phyloP scores from a whole-genome alignment of 2,797 vertebrate genomes.

The Alfaro cultratus region DNA sequence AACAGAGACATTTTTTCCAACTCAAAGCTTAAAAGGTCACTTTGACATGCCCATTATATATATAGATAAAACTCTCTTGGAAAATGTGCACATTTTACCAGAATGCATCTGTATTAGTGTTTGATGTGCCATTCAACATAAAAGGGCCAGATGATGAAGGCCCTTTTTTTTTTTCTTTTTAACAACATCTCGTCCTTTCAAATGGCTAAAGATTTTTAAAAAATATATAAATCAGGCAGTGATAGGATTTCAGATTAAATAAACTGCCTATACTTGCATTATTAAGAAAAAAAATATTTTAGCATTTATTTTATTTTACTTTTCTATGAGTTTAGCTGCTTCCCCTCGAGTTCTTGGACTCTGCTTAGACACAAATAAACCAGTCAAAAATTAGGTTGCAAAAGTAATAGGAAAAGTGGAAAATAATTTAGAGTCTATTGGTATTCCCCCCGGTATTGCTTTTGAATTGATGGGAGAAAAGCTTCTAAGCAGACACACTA shows the following conservation, averaged over 20 bases:
- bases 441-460: slow-evolving; percentile 52
- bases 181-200: slow-evolving; percentile 21
- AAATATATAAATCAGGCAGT: slow-evolving; percentile 21
- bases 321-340: slow-evolving; percentile 7
- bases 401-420: slow-evolving; percentile 52
- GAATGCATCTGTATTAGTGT: slow-evolving; percentile 14
- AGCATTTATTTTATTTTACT: neutral
- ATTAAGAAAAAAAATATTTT: neutral
- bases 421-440: slow-evolving; percentile 61
- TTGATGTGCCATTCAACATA: slow-evolving; percentile 17
- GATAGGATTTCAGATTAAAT: neutral
- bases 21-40: slow-evolving; percentile 39
- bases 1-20: slow-evolving; percentile 5
- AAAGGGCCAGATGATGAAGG: slow-evolving; percentile 1
- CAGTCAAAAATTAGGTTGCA: slow-evolving; percentile 55
- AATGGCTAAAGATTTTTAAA: neutral
- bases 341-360: slow-evolving; percentile 26
- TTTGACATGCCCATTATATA: neutral
- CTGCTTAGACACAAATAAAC: slow-evolving; percentile 51
- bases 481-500: slow-evolving; percentile 27
- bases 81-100: slow-evolving; percentile 12
- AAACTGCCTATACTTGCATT: neutral
- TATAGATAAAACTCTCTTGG: neutral
- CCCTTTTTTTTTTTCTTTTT: slow-evolving; percentile 4
- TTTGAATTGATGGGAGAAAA: slow-evolving; percentile 32